These are phyloP conservation scores for Antheraea yamamai DNA, from an alignment of 2,888 invertebrate genomes.

Conservation along the genomic window DNA sequence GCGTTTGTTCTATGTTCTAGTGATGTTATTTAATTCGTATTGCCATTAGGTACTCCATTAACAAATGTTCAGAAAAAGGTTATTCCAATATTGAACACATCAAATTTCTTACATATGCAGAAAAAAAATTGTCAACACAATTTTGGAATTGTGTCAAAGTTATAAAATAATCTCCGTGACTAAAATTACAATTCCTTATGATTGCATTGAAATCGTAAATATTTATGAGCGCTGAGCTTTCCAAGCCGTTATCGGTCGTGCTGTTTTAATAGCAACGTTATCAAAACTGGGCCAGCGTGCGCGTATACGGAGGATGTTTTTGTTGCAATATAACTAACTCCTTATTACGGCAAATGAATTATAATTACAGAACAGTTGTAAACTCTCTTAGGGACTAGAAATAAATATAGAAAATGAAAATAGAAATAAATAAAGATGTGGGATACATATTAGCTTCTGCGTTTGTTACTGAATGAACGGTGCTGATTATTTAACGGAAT, in stretches of 20 bases:
- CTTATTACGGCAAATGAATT: not conserved
- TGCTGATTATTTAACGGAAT: too few relatives aligned
- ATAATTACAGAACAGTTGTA: not conserved
- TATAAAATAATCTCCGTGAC: not conserved
- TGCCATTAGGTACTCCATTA: too few relatives aligned
- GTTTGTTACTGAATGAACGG: too few relatives aligned
- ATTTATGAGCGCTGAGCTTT: slow-evolving; percentile 40
- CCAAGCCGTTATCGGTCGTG: slow-evolving; percentile 41
- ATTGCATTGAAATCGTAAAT: slow-evolving; percentile 33
- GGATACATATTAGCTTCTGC: too few relatives aligned
- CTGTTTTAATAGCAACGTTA: slow-evolving; percentile 41
- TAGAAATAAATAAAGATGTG: too few relatives aligned
- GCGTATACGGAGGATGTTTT: slow-evolving; percentile 25
- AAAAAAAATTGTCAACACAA: not conserved
- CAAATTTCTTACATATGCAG: not conserved
- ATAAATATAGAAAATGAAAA: not conserved
- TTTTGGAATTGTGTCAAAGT: not conserved
- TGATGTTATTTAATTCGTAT: too few relatives aligned
- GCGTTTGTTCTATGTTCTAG: too few relatives aligned
- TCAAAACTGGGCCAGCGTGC: slow-evolving; percentile 55
- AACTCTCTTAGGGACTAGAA: too few relatives aligned
- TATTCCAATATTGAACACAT: not conserved
- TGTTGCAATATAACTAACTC: not conserved
- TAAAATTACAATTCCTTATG: slow-evolving; percentile 13
- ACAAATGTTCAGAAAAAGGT: too few relatives aligned